These are phyloP conservation scores for Allacma fusca DNA, from an alignment of 2,888 invertebrate genomes.

Conservation along the genomic window DNA sequence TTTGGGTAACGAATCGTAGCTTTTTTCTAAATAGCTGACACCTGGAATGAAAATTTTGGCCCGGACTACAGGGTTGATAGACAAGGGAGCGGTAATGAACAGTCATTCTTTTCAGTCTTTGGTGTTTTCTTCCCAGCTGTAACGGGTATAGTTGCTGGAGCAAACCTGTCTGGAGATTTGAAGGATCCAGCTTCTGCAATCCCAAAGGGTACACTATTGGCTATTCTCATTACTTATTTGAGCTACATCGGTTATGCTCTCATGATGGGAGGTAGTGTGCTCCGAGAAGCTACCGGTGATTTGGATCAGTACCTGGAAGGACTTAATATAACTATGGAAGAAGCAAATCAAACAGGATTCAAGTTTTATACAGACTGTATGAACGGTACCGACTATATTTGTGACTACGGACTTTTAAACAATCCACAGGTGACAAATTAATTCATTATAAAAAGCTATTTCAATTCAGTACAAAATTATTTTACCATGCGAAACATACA, in stretches of 20 bases:
- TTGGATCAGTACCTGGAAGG: constrained; percentile 70
- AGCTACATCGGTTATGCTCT: constrained; percentile 85
- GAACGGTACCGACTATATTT: constrained; percentile 53
- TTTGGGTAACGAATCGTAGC: no score
- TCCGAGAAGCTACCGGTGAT: constrained; percentile 80
- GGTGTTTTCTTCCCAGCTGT: constrained; percentile 98
- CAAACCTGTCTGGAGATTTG: constrained; percentile 97
- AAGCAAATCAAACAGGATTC: background rate
- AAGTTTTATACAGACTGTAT: constrained; percentile 2
- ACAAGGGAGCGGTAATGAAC: constrained; percentile 62
- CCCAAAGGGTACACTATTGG: constrained; percentile 87
- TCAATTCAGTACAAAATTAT: no score
- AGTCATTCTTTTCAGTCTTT: constrained; percentile 92
- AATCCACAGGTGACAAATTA: constrained; percentile 68
- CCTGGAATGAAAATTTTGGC: constrained; percentile 74
- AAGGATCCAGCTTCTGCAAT: constrained; percentile 92
- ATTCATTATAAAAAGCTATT: no score
- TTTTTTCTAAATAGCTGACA: constrained; percentile 67
- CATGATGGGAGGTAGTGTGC: constrained; percentile 80
- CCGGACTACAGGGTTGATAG: constrained; percentile 70
- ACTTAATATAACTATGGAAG: constrained; percentile 63
- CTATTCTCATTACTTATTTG: constrained; percentile 84
- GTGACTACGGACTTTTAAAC: constrained; percentile 66
- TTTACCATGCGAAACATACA: no score
- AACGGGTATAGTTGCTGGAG: constrained; percentile 97